Evolutionary conservation across 2,113 vertebrate species (phyloP).

Genomic region (Poeciliopsis turrubarensis): DNA sequence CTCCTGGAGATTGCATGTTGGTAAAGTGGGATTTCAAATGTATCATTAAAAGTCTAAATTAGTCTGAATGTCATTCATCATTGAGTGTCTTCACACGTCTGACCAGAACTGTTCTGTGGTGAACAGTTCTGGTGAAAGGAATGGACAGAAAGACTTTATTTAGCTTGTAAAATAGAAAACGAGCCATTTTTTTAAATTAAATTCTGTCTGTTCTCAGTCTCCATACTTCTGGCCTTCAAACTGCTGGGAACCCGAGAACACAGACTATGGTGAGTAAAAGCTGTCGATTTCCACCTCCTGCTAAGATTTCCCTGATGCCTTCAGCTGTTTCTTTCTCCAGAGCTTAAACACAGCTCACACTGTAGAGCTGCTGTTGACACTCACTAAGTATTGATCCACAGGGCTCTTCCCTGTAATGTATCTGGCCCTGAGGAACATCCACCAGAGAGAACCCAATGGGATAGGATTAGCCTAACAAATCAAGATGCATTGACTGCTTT

Average conservation of each 20-base stretch:
- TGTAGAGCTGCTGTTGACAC: constrained; percentile 45
- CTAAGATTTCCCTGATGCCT: constrained; percentile 19
- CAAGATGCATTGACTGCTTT: constrained; percentile 20
- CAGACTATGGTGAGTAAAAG: constrained; percentile 90
- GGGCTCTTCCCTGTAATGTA: constrained; percentile 42
- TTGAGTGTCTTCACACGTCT: not conserved
- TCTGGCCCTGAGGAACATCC: constrained; percentile 31
- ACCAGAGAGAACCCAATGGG: constrained; percentile 20
- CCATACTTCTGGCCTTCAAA: constrained; percentile 98
- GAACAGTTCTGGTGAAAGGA: not conserved
- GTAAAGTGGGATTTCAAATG: not conserved
- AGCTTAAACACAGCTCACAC: constrained; percentile 30
- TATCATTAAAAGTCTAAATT: not conserved
- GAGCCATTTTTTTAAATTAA: constrained; percentile 5
- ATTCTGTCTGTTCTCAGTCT: constrained; percentile 82
- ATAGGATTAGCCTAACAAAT: constrained; percentile 49
- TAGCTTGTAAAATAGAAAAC: constrained; percentile 21
- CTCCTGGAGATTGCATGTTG: not conserved
- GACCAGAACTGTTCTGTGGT: not conserved
- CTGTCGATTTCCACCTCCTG: constrained; percentile 16
- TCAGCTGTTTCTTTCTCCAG: constrained; percentile 18
- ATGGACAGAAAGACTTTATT: not conserved
- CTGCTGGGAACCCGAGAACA: constrained; percentile 98
- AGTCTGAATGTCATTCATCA: not conserved
- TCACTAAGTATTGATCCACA: constrained; percentile 44